Percentiles rank a stretch among this genome's conserved stretches.
Conservation (phyloP, 92 coral and sea anemone species). For the Parazoanthus swiftii region DNA sequence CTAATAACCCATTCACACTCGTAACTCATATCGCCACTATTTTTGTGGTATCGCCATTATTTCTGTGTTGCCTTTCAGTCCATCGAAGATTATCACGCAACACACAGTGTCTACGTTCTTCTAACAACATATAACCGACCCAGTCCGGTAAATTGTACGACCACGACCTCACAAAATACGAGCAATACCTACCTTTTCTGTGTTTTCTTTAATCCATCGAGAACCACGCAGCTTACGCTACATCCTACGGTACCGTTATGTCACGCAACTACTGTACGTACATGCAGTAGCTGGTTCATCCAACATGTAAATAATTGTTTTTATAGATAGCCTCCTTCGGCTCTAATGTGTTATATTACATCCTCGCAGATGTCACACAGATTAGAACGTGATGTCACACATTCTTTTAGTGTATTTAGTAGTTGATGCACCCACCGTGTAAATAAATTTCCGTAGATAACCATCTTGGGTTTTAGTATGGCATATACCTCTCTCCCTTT, state of each 20-base stretch:
- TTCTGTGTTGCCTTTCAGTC: background rate
- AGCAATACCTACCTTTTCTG: background rate
- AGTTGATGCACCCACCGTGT: no score
- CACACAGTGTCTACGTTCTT: conserved; percentile 4
- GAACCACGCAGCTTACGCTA: background rate
- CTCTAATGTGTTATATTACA: background rate
- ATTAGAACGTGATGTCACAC: background rate
- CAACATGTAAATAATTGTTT: background rate
- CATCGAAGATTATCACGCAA: background rate
- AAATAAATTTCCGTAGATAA: no score
- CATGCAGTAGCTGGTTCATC: background rate
- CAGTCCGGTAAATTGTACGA: background rate
- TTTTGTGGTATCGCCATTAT: background rate
- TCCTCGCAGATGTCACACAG: no score
- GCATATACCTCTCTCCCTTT: no score
- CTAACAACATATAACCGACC: background rate
- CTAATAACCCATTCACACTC: background rate
- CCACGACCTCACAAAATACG: background rate
- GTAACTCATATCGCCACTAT: background rate
- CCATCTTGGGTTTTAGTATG: no score
- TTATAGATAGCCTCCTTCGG: background rate
- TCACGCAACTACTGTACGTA: background rate
- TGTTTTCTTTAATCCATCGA: background rate
- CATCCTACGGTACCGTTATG: background rate
- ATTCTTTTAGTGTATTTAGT: background rate